Percentiles rank a stretch among this genome's conserved stretches.
These are phyloP conservation scores for Nibea coibor DNA, from an alignment of 2,113 vertebrate species.

Conservation along the genomic window DNA sequence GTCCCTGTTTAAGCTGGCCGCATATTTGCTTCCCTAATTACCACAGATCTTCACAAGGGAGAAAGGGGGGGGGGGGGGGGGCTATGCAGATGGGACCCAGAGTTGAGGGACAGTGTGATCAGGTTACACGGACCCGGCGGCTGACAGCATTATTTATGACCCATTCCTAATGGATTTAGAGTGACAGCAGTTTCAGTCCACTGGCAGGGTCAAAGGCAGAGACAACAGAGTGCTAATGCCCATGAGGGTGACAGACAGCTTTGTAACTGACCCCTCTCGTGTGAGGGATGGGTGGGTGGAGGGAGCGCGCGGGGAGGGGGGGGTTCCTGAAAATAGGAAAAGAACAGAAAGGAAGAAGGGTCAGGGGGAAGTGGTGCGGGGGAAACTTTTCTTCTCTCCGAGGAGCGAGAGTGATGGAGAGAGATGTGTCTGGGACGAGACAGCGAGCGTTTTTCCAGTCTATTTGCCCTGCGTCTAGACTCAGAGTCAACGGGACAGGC, in stretches of 20 bases:
- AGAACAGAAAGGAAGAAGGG: constrained; percentile 15
- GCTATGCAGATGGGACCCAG: constrained; percentile 13
- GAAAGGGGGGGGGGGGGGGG: background rate
- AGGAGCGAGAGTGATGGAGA: constrained; percentile 66
- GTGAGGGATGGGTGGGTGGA: background rate
- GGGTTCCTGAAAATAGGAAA: constrained; percentile 1
- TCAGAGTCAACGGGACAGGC: constrained; percentile 63
- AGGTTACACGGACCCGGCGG: constrained; percentile 58
- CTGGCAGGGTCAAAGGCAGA: constrained; percentile 65
- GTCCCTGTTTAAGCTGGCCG: constrained; percentile 13
- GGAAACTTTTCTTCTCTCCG: constrained; percentile 38
- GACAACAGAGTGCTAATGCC: constrained; percentile 37
- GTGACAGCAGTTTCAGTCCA: constrained; percentile 64
- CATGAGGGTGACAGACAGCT: constrained; percentile 52
- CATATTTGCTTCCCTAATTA: constrained; percentile 68
- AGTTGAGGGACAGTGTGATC: constrained; percentile 45
- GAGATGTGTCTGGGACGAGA: constrained; percentile 66
- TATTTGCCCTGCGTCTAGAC: constrained; percentile 78
- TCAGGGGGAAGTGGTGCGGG: constrained; percentile 8
- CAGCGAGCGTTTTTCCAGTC: constrained; percentile 70
- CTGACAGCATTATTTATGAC: constrained; percentile 76
- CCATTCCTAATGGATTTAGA: constrained; percentile 67
- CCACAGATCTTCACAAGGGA: constrained; percentile 25
- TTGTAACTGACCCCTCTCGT: constrained; percentile 29
- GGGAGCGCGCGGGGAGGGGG: background rate